Evolutionary conservation across 2,888 invertebrate species (phyloP).

Genomic region (Chalcosyrphus nemorum): DNA sequence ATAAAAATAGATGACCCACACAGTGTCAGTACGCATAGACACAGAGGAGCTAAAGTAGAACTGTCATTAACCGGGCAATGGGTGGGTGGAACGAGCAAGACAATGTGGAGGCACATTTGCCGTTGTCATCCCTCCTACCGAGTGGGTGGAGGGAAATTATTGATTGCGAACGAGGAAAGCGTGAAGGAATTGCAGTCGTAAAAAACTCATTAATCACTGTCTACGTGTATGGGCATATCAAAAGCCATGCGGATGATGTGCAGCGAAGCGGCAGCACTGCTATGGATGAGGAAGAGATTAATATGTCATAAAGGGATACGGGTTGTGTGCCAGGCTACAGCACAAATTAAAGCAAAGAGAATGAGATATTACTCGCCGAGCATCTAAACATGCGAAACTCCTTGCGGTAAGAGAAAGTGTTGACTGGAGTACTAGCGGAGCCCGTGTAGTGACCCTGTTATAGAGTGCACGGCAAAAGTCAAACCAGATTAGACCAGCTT

Average conservation of each 20-base stretch:
- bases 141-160: slow-evolving; percentile 21
- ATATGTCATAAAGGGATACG: slow-evolving; percentile 2
- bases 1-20: slow-evolving; percentile 31
- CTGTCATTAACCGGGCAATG: slow-evolving; percentile 19
- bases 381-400: too few species aligned
- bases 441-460: too few species aligned
- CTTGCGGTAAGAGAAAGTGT: too few species aligned
- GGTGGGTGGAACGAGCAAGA: slow-evolving; percentile 19
- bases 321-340: too few species aligned
- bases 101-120: slow-evolving; percentile 36
- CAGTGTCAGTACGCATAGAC: background rate
- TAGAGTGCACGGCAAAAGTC: too few species aligned
- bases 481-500: too few species aligned
- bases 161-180: slow-evolving; percentile 46
- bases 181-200: slow-evolving; percentile 48
- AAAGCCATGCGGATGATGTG: slow-evolving; percentile 16
- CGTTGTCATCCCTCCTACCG: slow-evolving; percentile 49
- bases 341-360: too few species aligned
- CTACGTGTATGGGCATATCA: slow-evolving; percentile 13
- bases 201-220: slow-evolving; percentile 68
- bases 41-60: background rate
- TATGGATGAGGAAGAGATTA: slow-evolving; percentile 21
- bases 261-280: slow-evolving; percentile 3
- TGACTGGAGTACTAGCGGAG: too few species aligned
- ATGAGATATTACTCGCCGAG: too few species aligned